Conservation (phyloP, 2,888 invertebrate species). For the Acrobasis consociella region DNA sequence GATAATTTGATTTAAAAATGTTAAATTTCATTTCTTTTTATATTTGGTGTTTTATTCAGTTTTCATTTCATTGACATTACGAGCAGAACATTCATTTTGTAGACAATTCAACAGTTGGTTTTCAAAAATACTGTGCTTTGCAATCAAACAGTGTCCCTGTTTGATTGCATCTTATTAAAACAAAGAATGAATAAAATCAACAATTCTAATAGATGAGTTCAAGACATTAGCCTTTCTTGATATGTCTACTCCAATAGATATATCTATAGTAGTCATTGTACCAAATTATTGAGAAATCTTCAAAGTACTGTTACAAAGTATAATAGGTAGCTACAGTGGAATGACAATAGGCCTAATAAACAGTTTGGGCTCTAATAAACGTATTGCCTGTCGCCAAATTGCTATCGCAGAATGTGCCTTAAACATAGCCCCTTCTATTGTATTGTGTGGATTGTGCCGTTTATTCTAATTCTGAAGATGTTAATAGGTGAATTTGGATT, state of each 20-base stretch:
- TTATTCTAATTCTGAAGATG: constrained; percentile 8
- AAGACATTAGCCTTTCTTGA: too few relatives aligned
- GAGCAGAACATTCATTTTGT: too few relatives aligned
- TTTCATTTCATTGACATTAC: too few relatives aligned
- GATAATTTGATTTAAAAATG: neutral
- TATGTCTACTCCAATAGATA: too few relatives aligned
- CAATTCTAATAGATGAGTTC: too few relatives aligned
- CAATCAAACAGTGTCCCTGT: too few relatives aligned
- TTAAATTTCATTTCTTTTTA: neutral
- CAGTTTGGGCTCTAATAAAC: neutral
- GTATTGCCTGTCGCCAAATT: constrained; percentile 3
- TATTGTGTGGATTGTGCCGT: neutral
- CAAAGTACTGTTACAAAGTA: neutral
- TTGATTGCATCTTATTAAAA: neutral
- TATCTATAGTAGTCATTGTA: neutral
- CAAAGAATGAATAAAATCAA: neutral
- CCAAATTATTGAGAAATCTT: neutral
- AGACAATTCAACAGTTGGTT: too few relatives aligned
- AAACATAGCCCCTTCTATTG: neutral
- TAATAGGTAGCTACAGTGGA: neutral
- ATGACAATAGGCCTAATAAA: neutral
- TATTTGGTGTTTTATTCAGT: too few relatives aligned
- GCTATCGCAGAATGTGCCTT: neutral
- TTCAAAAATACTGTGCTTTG: too few relatives aligned
- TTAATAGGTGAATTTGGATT: neutral